Evolutionary conservation across 2,888 invertebrate species (phyloP).

Genomic region (Trichacis sp.): DNA sequence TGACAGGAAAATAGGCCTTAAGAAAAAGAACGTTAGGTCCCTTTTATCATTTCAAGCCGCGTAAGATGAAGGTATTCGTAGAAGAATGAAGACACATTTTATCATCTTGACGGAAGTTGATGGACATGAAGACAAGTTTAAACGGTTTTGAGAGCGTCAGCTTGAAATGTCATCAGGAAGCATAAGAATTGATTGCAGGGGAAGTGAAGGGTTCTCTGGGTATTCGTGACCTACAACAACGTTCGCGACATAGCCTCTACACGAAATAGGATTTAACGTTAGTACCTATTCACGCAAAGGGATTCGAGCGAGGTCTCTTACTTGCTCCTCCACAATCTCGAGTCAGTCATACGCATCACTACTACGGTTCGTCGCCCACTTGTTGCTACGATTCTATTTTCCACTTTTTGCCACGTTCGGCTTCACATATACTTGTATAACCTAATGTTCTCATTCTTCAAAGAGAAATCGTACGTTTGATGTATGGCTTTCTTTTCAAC

Average conservation of each 20-base stretch:
- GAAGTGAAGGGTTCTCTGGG: slow-evolving; percentile 20
- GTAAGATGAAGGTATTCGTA: no score
- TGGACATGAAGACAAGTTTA: no score
- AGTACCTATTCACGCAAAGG: slow-evolving; percentile 46
- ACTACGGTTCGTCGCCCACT: slow-evolving; percentile 53
- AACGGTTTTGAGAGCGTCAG: no score
- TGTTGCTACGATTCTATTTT: slow-evolving; percentile 61
- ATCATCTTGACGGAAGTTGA: no score
- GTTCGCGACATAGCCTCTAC: slow-evolving; percentile 25
- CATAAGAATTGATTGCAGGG: slow-evolving; percentile 15
- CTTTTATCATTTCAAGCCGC: no score
- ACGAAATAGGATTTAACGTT: slow-evolving; percentile 45
- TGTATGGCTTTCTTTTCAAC: no score
- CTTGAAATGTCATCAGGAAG: no score
- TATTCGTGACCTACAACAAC: slow-evolving; percentile 20
- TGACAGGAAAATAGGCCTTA: no score
- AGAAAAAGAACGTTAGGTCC: no score
- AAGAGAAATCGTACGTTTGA: no score
- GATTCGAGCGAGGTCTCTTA: slow-evolving; percentile 57
- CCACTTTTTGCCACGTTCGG: slow-evolving; percentile 33
- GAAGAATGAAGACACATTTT: no score
- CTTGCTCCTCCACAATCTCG: slow-evolving; percentile 39
- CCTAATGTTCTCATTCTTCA: no score
- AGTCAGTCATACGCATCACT: slow-evolving; percentile 39
- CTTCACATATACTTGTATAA: slow-evolving; percentile 5